Conservation (phyloP, 2,797 vertebrate species). For the Eurystomus glaucurus region DNA sequence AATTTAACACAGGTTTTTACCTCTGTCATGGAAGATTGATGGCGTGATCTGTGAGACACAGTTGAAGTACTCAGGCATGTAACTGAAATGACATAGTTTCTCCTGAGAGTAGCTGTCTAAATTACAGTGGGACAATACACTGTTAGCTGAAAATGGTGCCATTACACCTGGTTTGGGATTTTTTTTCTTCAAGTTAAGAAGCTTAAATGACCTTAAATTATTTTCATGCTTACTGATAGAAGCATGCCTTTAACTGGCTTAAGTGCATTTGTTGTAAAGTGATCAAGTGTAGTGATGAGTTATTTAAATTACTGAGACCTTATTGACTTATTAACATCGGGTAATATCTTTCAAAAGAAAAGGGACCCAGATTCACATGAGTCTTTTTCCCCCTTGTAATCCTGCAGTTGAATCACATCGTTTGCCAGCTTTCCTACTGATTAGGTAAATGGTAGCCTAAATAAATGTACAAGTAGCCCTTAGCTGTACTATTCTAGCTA, state of each 20-base stretch:
- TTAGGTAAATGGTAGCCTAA: not conserved
- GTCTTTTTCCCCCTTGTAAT: not conserved
- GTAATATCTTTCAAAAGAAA: not conserved
- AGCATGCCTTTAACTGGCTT: not conserved
- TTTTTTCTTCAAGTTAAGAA: not conserved
- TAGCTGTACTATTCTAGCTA: not conserved
- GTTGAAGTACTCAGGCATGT: not conserved
- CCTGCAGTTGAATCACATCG: not conserved
- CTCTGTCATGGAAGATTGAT: not conserved
- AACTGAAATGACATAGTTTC: not conserved
- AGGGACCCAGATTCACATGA: accelerated
- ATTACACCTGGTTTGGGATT: not conserved
- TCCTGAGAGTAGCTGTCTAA: not conserved
- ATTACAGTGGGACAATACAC: not conserved
- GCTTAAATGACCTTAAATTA: not conserved
- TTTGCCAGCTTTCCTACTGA: not conserved
- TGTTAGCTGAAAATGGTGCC: not conserved
- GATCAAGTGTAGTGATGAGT: not conserved
- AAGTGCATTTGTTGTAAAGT: not conserved
- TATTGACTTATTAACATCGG: not conserved
- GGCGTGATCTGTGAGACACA: not conserved
- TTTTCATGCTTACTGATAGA: not conserved
- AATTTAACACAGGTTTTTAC: not conserved
- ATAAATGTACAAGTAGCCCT: not conserved
- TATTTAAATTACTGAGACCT: not conserved